Conservation (phyloP, 2,888 invertebrate species). For the Polyploca ridens region DNA sequence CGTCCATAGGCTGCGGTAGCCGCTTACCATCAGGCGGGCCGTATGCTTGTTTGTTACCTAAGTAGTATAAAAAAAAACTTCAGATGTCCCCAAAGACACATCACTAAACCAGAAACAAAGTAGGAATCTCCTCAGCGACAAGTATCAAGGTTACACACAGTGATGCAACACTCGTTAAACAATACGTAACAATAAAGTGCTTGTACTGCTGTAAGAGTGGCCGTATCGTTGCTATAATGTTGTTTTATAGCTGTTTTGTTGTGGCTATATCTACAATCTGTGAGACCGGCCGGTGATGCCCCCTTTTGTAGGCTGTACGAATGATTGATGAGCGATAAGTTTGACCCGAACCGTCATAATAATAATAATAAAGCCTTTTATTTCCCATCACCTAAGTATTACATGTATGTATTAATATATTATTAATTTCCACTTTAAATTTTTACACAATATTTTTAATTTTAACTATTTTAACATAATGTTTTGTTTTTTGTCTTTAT, state of each 20-base stretch:
- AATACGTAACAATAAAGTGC: conserved; percentile 1
- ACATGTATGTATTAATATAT: too few species aligned
- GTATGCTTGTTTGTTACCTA: too few species aligned
- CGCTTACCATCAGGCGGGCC: too few species aligned
- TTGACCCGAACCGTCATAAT: background rate
- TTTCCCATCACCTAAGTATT: too few species aligned
- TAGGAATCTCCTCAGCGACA: background rate
- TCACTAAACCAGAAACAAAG: background rate
- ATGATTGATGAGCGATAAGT: background rate
- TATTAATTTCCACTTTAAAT: too few species aligned
- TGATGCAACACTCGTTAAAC: background rate
- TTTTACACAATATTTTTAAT: too few species aligned
- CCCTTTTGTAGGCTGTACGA: conserved; percentile 17
- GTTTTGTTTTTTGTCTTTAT: too few species aligned
- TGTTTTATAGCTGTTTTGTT: background rate
- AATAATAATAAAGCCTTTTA: too few species aligned
- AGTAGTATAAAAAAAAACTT: too few species aligned
- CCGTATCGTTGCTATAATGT: background rate
- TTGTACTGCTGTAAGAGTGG: background rate
- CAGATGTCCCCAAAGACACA: background rate
- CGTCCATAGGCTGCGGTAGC: too few species aligned
- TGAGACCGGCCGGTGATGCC: background rate
- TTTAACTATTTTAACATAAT: too few species aligned
- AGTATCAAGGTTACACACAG: background rate
- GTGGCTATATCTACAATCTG: background rate